Percentiles rank a stretch among this genome's conserved stretches.
Conservation (phyloP, 2,113 vertebrate genomes). For the Chlorodrepanis virens region DNA sequence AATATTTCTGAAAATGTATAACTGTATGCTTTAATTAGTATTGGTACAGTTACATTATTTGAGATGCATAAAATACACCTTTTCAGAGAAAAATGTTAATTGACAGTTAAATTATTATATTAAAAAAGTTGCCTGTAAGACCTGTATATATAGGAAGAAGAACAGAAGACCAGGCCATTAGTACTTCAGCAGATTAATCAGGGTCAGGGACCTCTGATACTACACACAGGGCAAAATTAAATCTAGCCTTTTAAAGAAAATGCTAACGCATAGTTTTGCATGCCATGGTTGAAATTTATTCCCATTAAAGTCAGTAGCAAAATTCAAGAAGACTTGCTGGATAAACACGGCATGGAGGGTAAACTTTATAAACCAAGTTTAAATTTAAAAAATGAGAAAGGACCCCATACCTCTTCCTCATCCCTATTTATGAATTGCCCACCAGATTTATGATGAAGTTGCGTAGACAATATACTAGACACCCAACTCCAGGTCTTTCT, state of each 20-base stretch:
- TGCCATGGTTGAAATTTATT: not conserved
- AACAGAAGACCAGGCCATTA: not conserved
- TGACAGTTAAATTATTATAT: not conserved
- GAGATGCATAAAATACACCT: not conserved
- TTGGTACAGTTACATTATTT: not conserved
- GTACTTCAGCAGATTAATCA: not conserved
- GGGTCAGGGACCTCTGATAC: not conserved
- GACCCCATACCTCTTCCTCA: not conserved
- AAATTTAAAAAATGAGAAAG: not conserved
- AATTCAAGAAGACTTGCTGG: not conserved
- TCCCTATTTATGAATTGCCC: not conserved
- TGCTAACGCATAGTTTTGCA: not conserved
- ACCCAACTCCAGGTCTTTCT: not conserved
- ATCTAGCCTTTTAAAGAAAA: not conserved
- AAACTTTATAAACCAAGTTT: not conserved
- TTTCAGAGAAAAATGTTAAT: not conserved
- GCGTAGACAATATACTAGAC: not conserved
- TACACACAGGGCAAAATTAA: not conserved
- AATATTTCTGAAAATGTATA: not conserved
- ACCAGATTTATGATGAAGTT: not conserved
- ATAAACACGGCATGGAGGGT: not conserved
- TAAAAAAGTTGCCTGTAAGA: not conserved
- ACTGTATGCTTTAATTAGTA: not conserved
- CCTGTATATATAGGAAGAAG: not conserved
- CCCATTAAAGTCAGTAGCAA: not conserved